These are phyloP conservation scores for Pelecanoides urinatrix DNA, from an alignment of 2,113 vertebrate species.

Conservation along the genomic window DNA sequence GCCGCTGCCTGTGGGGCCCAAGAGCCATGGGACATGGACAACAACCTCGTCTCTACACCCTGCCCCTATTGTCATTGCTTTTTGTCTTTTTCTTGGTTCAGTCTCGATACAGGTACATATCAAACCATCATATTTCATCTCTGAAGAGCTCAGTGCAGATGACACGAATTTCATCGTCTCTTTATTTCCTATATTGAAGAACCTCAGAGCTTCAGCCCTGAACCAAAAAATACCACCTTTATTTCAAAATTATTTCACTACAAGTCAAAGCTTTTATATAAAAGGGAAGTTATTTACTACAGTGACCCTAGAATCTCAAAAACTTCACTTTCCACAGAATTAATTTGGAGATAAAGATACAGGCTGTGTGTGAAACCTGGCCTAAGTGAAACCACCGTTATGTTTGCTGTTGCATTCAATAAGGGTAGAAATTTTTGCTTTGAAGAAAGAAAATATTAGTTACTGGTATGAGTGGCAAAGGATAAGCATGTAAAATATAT, in stretches of 20 bases:
- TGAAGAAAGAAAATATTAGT: background rate
- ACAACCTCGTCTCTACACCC: background rate
- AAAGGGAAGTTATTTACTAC: background rate
- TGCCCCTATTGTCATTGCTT: background rate
- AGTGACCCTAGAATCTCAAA: background rate
- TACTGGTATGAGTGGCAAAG: background rate
- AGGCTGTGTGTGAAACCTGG: background rate
- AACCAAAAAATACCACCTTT: background rate
- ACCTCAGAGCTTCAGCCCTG: background rate
- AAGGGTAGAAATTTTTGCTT: background rate
- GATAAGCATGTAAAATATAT: background rate
- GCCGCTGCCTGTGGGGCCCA: background rate
- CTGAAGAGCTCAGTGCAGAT: background rate
- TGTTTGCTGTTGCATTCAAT: background rate
- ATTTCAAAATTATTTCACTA: background rate
- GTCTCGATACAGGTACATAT: background rate
- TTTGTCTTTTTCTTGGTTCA: background rate
- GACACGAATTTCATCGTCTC: background rate
- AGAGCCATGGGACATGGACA: background rate
- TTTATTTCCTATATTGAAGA: background rate
- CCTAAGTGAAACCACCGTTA: background rate
- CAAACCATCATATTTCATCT: background rate
- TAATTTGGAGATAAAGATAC: background rate
- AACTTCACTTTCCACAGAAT: background rate
- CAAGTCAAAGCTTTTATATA: background rate